Evolutionary conservation across 2,797 vertebrate genomes (phyloP).

Genomic region (Rhinophrynus dorsalis): DNA sequence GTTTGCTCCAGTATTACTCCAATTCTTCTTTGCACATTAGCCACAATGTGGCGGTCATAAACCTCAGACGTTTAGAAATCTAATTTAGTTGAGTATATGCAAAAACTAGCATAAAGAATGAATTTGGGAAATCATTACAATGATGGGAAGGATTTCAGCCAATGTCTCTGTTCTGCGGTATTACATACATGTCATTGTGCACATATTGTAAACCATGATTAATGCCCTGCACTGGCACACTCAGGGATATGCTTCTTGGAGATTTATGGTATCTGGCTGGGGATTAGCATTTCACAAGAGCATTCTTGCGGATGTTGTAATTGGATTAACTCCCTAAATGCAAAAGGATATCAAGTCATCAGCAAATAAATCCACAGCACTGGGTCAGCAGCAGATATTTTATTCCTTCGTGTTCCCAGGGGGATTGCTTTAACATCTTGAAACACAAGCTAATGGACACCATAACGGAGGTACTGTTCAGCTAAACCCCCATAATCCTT

Average conservation of each 20-base stretch:
- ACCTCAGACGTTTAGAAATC: too few relatives aligned
- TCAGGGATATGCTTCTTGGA: conserved; percentile 4
- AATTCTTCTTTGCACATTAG: too few relatives aligned
- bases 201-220: too few relatives aligned
- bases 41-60: too few relatives aligned
- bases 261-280: conserved; percentile 31
- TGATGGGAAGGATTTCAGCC: too few relatives aligned
- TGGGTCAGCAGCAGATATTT: conserved; percentile 13
- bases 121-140: too few relatives aligned
- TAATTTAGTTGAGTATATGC: too few relatives aligned
- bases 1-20: too few relatives aligned
- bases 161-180: too few relatives aligned
- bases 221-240: background rate
- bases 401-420: conserved; percentile 11
- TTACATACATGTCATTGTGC: too few relatives aligned
- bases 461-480: background rate
- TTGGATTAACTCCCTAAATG: conserved; percentile 41
- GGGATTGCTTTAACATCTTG: background rate
- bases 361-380: conserved; percentile 23
- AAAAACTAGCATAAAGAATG: too few relatives aligned
- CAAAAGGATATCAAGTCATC: conserved; percentile 32
- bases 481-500: too few relatives aligned
- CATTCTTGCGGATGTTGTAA: conserved; percentile 41
- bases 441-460: conserved; percentile 15
- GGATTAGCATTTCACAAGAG: conserved; percentile 38